Conservation (phyloP, 2,113 vertebrate genomes). For the Haemorhous mexicanus region DNA sequence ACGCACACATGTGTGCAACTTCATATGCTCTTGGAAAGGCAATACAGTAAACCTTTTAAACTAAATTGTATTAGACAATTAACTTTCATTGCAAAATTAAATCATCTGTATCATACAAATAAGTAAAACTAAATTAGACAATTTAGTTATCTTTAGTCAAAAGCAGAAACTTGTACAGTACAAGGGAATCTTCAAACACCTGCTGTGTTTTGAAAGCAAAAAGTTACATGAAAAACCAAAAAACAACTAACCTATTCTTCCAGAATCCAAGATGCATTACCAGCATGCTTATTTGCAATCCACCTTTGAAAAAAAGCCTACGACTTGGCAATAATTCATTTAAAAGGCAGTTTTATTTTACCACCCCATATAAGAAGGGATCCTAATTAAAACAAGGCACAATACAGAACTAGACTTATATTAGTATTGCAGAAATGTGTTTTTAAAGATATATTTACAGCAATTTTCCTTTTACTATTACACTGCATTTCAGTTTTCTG, state of each 20-base stretch:
- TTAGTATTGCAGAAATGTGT: neutral
- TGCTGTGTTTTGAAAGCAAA: neutral
- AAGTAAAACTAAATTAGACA: neutral
- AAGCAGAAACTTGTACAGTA: neutral
- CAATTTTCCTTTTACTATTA: neutral
- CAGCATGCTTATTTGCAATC: neutral
- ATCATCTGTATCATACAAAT: neutral
- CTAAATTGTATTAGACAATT: neutral
- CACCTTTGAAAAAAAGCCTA: neutral
- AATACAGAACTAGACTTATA: neutral
- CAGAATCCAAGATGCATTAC: neutral
- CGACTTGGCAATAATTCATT: neutral
- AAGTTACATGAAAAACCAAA: neutral
- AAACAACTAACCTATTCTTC: neutral
- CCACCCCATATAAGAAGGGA: neutral
- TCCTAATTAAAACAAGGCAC: neutral
- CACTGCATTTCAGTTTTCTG: neutral
- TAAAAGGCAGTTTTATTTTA: neutral
- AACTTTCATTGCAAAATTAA: neutral
- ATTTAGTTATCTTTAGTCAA: neutral
- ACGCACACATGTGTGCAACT: fast-evolving
- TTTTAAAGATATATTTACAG: neutral
- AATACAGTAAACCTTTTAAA: neutral
- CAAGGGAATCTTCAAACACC: neutral
- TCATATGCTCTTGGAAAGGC: neutral